phyloP scores from a whole-genome alignment of 1,140 invertebrate genomes.

The Glossosoma conforme region DNA sequence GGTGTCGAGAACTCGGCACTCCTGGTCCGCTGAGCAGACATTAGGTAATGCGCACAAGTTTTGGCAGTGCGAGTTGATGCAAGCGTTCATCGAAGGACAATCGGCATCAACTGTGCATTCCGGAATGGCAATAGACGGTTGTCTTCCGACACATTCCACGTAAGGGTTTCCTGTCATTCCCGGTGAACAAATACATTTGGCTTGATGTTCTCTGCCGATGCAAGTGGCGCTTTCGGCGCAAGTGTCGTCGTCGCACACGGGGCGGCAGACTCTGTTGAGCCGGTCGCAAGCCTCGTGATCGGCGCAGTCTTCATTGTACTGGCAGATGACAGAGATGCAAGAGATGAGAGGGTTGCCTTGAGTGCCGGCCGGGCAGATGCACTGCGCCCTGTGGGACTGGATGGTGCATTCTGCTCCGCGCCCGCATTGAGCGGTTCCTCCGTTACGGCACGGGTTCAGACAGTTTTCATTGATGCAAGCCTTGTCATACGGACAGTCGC shows the following conservation, averaged over 20 bases:
- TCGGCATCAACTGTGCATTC: slow-evolving; percentile 73
- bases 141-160: slow-evolving; percentile 55
- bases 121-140: slow-evolving; percentile 33
- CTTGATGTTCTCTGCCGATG: slow-evolving; percentile 66
- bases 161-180: slow-evolving; percentile 77
- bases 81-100: slow-evolving; percentile 67
- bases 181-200: slow-evolving; percentile 69
- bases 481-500: slow-evolving; percentile 83
- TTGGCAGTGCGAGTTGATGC: slow-evolving; percentile 69
- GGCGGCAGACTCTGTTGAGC: slow-evolving; percentile 76
- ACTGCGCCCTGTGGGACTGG: slow-evolving; percentile 69
- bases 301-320: slow-evolving; percentile 85
- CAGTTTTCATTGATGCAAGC: slow-evolving; percentile 75
- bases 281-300: slow-evolving; percentile 81
- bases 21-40: slow-evolving; percentile 68
- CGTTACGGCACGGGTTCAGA: slow-evolving; percentile 66
- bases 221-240: slow-evolving; percentile 75
- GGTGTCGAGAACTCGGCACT: slow-evolving; percentile 73
- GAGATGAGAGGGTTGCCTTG: slow-evolving; percentile 76
- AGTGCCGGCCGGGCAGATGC: slow-evolving; percentile 75
- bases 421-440: slow-evolving; percentile 62
- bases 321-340: slow-evolving; percentile 79
- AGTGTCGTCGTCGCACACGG: slow-evolving; percentile 71
- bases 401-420: slow-evolving; percentile 72
- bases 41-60: slow-evolving; percentile 67